These are phyloP conservation scores for Clavelina lepadiformis DNA, from an alignment of 23 tunicate species.

Conservation along the genomic window DNA sequence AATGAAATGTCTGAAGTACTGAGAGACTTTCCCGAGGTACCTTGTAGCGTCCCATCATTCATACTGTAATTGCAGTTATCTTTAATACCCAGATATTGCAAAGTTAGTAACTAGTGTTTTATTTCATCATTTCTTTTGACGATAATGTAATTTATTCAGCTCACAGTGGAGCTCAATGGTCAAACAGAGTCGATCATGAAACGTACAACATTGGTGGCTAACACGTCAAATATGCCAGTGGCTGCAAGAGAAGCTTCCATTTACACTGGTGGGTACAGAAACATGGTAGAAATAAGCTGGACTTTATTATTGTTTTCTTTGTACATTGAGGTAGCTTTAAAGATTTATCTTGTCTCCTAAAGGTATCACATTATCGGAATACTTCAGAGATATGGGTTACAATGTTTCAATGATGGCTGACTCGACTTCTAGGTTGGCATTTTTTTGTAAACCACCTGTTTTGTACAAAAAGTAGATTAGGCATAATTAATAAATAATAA, in stretches of 20 bases:
- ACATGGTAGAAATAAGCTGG: neutral
- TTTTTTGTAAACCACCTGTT: neutral
- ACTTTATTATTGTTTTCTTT: neutral
- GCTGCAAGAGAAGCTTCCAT: slow-evolving; percentile 99
- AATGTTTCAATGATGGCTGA: slow-evolving; percentile 99
- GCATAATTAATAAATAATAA: too few relatives aligned
- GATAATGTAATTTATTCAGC: slow-evolving; percentile 19
- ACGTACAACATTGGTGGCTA: slow-evolving; percentile 95
- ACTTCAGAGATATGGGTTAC: slow-evolving; percentile 99
- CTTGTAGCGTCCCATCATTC: neutral
- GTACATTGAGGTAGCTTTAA: neutral
- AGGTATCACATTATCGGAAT: slow-evolving; percentile 97
- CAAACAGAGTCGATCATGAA: slow-evolving; percentile 96
- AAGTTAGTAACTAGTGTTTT: neutral
- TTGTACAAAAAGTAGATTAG: too few relatives aligned
- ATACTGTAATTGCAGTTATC: too few relatives aligned
- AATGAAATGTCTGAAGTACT: slow-evolving; percentile 99
- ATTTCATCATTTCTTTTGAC: neutral
- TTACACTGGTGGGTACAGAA: slow-evolving; percentile 68
- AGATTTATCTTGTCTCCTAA: neutral
- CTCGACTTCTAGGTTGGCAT: slow-evolving; percentile 83
- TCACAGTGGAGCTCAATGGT: slow-evolving; percentile 66
- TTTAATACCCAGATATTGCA: neutral
- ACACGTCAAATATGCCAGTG: slow-evolving; percentile 99
- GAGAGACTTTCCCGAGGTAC: slow-evolving; percentile 96